phyloP scores from a whole-genome alignment of 2,888 invertebrate genomes.

The Acholoe squamosa region DNA sequence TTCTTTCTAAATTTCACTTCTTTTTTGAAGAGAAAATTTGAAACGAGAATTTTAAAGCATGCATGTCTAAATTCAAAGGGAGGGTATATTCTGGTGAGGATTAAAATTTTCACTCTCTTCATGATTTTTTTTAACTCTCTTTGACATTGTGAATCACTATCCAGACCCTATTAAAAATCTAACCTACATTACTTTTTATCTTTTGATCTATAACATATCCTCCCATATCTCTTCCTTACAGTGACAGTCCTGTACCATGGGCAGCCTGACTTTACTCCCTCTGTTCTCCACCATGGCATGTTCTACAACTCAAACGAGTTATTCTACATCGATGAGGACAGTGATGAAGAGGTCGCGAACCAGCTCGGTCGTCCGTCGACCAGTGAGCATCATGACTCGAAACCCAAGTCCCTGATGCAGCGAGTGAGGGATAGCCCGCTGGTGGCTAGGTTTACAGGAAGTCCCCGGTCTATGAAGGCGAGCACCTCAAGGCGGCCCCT shows the following conservation, averaged over 20 bases:
- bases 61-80: no score
- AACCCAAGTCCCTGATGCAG: background rate
- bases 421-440: background rate
- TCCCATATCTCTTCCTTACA: background rate
- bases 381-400: background rate
- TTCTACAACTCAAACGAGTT: slow-evolving; percentile 33
- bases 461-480: background rate
- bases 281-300: background rate
- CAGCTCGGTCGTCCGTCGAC: slow-evolving; percentile 1
- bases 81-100: no score
- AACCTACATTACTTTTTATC: no score
- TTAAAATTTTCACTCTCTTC: no score
- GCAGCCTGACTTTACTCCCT: background rate
- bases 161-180: no score
- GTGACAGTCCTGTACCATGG: background rate
- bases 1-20: no score
- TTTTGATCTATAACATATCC: no score
- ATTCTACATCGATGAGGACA: slow-evolving; percentile 18
- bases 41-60: no score
- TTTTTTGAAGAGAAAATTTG: no score
- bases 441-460: background rate
- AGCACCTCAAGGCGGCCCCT: background rate
- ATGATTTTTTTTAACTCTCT: no score
- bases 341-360: background rate
- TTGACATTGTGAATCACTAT: no score